Percentiles rank a stretch among this genome's conserved stretches.
phyloP scores from a whole-genome alignment of 2,888 invertebrate species.

The Eristalis tenax region DNA sequence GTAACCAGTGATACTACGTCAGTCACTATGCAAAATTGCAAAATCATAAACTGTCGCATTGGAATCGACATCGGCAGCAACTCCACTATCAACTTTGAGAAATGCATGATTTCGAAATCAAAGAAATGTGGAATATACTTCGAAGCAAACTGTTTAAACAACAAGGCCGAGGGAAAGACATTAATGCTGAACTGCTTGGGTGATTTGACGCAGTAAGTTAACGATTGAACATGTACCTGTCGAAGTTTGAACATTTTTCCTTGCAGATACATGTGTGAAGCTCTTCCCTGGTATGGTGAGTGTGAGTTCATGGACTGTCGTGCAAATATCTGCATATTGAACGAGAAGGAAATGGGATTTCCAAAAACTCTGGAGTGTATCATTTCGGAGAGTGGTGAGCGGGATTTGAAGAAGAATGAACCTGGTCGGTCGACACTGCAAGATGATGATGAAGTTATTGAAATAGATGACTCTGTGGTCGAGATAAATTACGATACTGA shows the following conservation, averaged over 20 bases:
- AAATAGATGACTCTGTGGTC: slow-evolving; percentile 57
- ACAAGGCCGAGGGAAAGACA: slow-evolving; percentile 72
- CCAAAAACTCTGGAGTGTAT: slow-evolving; percentile 52
- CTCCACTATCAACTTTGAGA: slow-evolving; percentile 81
- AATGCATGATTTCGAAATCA: slow-evolving; percentile 80
- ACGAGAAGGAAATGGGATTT: slow-evolving; percentile 53
- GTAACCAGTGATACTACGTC: slow-evolving; percentile 80
- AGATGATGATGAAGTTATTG: slow-evolving; percentile 39
- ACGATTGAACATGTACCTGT: background rate
- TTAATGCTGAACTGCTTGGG: slow-evolving; percentile 43
- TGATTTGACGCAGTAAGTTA: slow-evolving; percentile 70
- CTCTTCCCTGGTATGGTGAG: slow-evolving; percentile 61
- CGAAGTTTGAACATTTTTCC: background rate
- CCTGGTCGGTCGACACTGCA: background rate
- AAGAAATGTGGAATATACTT: slow-evolving; percentile 82
- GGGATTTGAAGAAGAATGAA: background rate
- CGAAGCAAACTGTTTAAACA: slow-evolving; percentile 78
- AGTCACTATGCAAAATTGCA: slow-evolving; percentile 76
- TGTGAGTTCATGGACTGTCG: slow-evolving; percentile 67
- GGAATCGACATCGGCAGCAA: slow-evolving; percentile 76
- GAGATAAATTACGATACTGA: slow-evolving; percentile 45
- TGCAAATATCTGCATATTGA: slow-evolving; percentile 65
- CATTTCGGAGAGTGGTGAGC: slow-evolving; percentile 27
- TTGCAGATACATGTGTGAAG: slow-evolving; percentile 41
- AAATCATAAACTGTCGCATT: slow-evolving; percentile 77